These are phyloP conservation scores for Oryzias woworae DNA, from an alignment of 2,113 vertebrate genomes.

Conservation along the genomic window DNA sequence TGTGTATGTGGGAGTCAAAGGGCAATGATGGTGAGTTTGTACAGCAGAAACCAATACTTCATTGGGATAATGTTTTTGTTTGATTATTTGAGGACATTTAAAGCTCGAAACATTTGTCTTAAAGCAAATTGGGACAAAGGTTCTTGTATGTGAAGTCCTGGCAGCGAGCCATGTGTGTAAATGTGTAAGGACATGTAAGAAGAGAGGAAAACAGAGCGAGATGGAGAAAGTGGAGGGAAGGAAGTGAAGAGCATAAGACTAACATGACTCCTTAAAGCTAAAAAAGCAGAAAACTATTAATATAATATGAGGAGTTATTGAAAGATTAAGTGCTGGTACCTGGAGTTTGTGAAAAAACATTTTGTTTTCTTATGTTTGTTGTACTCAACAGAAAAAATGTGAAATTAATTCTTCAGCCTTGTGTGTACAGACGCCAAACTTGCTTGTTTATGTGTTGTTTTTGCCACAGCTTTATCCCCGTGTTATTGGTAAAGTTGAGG, in stretches of 20 bases:
- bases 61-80: slow-evolving; percentile 39
- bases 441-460: slow-evolving; percentile 32
- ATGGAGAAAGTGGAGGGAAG: slow-evolving; percentile 21
- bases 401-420: not conserved
- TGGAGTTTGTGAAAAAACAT: too few relatives aligned
- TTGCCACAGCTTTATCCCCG: slow-evolving; percentile 29
- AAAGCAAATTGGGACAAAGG: slow-evolving; percentile 46
- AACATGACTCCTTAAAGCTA: not conserved
- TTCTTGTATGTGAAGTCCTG: slow-evolving; percentile 12
- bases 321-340: not conserved
- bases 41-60: slow-evolving; percentile 41
- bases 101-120: slow-evolving; percentile 23
- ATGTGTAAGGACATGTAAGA: slow-evolving; percentile 34
- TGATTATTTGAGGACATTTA: slow-evolving; percentile 44
- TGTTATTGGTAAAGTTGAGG: slow-evolving; percentile 37
- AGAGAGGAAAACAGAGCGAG: slow-evolving; percentile 31
- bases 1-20: slow-evolving; percentile 37
- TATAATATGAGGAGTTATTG: slow-evolving; percentile 4
- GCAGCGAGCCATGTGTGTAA: slow-evolving; percentile 23
- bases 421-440: slow-evolving; percentile 10
- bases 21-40: slow-evolving; percentile 40
- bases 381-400: not conserved
- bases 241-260: slow-evolving; percentile 1
- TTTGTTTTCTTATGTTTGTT: too few relatives aligned
- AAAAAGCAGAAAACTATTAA: not conserved